phyloP scores from a whole-genome alignment of 2,113 vertebrate species.

The Brienomyrus longianalis region DNA sequence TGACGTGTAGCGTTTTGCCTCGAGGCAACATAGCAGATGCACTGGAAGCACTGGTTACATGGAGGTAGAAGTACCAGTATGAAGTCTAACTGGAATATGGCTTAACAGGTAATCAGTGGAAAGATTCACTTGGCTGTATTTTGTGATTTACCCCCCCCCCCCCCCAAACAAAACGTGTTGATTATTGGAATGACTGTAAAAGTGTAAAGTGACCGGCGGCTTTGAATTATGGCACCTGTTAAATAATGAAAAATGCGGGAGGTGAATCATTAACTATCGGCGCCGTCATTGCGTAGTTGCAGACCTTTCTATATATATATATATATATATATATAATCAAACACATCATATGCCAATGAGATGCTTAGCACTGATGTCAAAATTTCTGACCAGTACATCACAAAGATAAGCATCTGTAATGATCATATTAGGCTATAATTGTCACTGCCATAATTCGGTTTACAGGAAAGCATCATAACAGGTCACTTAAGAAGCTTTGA shows the following conservation, averaged over 20 bases:
- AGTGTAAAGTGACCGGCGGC: neutral
- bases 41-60: neutral
- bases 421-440: neutral
- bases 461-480: constrained; percentile 5
- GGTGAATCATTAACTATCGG: neutral
- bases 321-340: neutral
- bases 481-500: neutral
- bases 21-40: neutral
- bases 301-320: neutral
- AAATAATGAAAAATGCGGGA: neutral
- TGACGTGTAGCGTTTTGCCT: neutral
- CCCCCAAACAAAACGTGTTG: neutral
- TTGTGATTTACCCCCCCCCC: neutral
- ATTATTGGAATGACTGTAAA: neutral
- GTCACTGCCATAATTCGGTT: neutral
- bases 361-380: neutral
- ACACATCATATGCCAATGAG: neutral
- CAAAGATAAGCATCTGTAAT: constrained; percentile 17
- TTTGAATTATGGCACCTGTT: neutral
- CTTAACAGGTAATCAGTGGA: neutral
- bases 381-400: neutral
- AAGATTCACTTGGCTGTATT: neutral
- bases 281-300: neutral
- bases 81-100: neutral
- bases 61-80: neutral